A percentile compares a stretch with the other conserved stretches of the same genome.
phyloP scores from a whole-genome alignment of 1,140 invertebrate species.

The Cheumatopsyche charites region DNA sequence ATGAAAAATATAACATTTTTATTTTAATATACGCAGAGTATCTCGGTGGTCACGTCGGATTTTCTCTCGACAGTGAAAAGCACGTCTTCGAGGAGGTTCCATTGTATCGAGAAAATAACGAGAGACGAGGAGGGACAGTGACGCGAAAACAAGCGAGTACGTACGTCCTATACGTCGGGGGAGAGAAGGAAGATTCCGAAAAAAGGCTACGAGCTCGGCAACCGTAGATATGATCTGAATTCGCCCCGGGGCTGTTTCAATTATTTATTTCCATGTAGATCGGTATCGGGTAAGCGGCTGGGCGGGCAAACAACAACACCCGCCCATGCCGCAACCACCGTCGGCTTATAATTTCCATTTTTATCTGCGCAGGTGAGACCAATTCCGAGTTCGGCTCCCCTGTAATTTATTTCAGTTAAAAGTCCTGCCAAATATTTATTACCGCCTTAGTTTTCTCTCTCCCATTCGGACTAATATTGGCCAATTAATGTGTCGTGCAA shows the following conservation, averaged over 20 bases:
- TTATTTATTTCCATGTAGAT: slow-evolving; percentile 46
- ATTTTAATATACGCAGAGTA: too few relatives aligned
- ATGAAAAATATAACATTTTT: too few relatives aligned
- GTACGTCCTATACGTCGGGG: background rate
- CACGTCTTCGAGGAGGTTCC: too few relatives aligned
- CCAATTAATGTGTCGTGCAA: slow-evolving; percentile 35
- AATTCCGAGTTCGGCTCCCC: slow-evolving; percentile 41
- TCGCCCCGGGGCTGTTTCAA: slow-evolving; percentile 43
- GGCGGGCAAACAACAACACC: slow-evolving; percentile 37
- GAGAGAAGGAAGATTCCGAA: background rate
- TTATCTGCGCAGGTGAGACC: slow-evolving; percentile 44
- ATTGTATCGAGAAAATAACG: too few relatives aligned
- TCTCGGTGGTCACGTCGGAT: too few relatives aligned
- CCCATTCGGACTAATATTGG: slow-evolving; percentile 14
- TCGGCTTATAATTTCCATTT: slow-evolving; percentile 47
- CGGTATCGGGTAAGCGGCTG: slow-evolving; percentile 36
- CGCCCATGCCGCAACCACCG: background rate
- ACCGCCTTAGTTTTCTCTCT: background rate
- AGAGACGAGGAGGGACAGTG: background rate
- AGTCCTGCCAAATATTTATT: slow-evolving; percentile 39
- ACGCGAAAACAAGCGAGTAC: slow-evolving; percentile 1
- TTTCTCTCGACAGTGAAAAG: too few relatives aligned
- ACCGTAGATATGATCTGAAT: slow-evolving; percentile 38
- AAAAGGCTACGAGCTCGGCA: slow-evolving; percentile 27
- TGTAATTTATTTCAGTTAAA: slow-evolving; percentile 47